Evolutionary conservation across 1,140 invertebrate species (phyloP).

Genomic region (Onthophagus taurus): DNA sequence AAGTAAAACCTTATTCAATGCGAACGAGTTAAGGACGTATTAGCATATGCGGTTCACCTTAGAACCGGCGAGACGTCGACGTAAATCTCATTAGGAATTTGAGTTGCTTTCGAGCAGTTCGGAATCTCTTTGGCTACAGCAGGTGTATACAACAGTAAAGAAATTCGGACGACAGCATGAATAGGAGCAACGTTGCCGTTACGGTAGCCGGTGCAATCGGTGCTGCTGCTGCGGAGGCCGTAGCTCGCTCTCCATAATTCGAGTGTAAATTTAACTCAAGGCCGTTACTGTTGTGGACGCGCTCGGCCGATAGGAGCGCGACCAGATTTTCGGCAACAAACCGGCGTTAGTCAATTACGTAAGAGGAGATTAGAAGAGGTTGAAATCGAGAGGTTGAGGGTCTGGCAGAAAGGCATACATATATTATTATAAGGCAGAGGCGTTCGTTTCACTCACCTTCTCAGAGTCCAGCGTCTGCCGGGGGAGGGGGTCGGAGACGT

Average conservation of each 20-base stretch:
- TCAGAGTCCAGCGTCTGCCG: conserved; percentile 45
- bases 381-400: not conserved
- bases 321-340: not conserved
- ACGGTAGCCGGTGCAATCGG: not conserved
- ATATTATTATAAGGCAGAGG: not conserved
- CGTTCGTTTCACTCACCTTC: conserved; percentile 38
- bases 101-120: too few relatives aligned
- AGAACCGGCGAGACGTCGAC: not conserved
- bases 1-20: conserved; percentile 9
- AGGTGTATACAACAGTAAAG: conserved; percentile 2
- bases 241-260: conserved; percentile 11
- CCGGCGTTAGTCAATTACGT: not conserved
- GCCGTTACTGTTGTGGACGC: conserved; percentile 11
- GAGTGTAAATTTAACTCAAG: conserved; percentile 16
- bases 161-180: too few relatives aligned
- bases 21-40: conserved; percentile 7
- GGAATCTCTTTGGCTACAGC: not conserved
- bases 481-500: conserved; percentile 42
- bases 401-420: conserved; percentile 1
- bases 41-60: conserved; percentile 6
- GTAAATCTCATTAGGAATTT: too few relatives aligned
- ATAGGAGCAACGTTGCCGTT: too few relatives aligned
- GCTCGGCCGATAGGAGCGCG: conserved; percentile 1
- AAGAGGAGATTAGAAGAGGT: conserved; percentile 1
- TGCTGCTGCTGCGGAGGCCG: not conserved